Percentiles rank a stretch among this genome's conserved stretches.
Evolutionary conservation across 2,888 invertebrate species (phyloP).

Genomic region (Torymus auratus): DNA sequence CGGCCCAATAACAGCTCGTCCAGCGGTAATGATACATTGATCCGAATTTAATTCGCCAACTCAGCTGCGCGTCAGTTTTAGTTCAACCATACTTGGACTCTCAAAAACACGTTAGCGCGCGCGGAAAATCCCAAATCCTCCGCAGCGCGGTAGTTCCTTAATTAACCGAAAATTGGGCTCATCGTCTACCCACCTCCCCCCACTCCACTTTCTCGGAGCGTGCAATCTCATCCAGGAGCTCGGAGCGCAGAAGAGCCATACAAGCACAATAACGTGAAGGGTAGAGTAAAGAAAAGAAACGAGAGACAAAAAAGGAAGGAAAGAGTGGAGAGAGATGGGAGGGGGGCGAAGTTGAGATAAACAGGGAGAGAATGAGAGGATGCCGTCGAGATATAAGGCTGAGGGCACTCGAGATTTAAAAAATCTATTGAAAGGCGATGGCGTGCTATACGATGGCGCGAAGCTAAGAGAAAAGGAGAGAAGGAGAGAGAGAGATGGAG

Average conservation of each 20-base stretch:
- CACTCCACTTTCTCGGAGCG: no score
- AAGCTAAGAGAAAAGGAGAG: neutral
- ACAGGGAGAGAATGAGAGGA: neutral
- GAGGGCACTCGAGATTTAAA: slow-evolving; percentile 36
- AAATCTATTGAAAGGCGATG: slow-evolving; percentile 35
- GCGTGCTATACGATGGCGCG: neutral
- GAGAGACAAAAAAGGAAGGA: neutral
- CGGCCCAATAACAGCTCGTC: no score
- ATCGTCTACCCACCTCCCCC: no score
- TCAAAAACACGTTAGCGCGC: no score
- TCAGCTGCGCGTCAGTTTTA: no score
- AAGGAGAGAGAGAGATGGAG: neutral
- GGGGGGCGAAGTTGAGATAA: neutral
- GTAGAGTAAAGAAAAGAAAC: slow-evolving; percentile 1
- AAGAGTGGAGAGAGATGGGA: no score
- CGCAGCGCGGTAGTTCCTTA: no score
- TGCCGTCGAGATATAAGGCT: neutral
- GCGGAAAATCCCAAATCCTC: no score
- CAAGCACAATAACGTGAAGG: neutral
- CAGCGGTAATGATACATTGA: no score
- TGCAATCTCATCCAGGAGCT: neutral
- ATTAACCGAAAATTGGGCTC: neutral
- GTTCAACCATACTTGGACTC: no score
- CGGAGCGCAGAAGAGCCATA: neutral
- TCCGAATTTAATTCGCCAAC: no score